Base-by-base conservation (phyloP, 2,888 invertebrate genomes). In the Drosophila gaucha region DNA sequence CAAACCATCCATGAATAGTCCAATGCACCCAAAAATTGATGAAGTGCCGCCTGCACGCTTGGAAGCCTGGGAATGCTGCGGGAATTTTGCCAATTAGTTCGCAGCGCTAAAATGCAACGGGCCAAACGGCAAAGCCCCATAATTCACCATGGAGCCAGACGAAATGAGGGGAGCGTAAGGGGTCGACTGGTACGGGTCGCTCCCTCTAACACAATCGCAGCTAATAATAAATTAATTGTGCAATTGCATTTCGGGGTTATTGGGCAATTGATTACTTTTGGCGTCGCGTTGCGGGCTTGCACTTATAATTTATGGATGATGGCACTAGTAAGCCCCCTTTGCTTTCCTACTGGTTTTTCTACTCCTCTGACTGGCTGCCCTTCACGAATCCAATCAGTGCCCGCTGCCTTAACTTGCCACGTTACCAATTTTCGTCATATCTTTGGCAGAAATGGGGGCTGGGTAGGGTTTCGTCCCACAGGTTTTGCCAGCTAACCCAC, bases 141-240 rank as follows among this genome's bases (percentile, higher is more conserved):
- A 78, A 74, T 67, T 74, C 63, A 78, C 30, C 33, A 67, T 38
- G 20, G 18, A 10, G 38, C 39, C n/a, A n/a, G 20, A 36, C 20
- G 22, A 22, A 51, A 8, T n/a, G 35, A 18, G 35, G 6, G 6
- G 16, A n/a, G 12, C 4, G 2, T 5, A 28, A 28, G 10, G 2
- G 14, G 6, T 14, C 6, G 28, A 1, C 6, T 5, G 22, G 14
- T 4, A 5, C 8, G 24, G 16, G 35, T 18, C 24, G 20, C n/a
- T 30, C 30, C 16, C 22, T 31, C 41, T 28, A 44, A 43, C 41
- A 43, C 49, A 67, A 66, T 66, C 38, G 51, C 52, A 57, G 66
- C 72, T 77, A 72, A 77, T 77, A 73, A 77, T 74, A 74, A 74
- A 74, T 74, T 77, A 67, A 74, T 74, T 72, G 77, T 60, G 73